phyloP scores from a whole-genome alignment of 2,113 vertebrate genomes.

The Leucopternis melanops region DNA sequence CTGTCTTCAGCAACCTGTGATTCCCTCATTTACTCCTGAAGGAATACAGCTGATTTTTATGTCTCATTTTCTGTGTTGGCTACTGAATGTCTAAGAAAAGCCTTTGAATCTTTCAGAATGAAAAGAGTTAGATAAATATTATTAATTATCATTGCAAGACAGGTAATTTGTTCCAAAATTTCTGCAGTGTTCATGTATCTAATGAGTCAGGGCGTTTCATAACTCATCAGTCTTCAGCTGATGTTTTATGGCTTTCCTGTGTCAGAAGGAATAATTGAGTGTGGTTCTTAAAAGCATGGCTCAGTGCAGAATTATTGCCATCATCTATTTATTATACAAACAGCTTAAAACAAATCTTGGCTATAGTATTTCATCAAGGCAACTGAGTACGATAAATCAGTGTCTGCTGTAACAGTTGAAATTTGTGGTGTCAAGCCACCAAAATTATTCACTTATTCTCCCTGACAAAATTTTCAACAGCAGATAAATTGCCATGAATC shows the following conservation, averaged over 20 bases:
- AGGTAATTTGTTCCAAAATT: conserved; percentile 10
- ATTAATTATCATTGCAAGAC: neutral
- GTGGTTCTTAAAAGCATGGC: neutral
- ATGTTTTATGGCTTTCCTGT: conserved; percentile 2
- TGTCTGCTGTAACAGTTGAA: neutral
- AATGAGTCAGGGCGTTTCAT: conserved; percentile 10
- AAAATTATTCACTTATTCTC: neutral
- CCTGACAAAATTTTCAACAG: neutral
- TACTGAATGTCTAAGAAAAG: neutral
- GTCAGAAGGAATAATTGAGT: neutral
- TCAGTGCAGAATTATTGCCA: neutral
- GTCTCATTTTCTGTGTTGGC: neutral
- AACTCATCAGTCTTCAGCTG: conserved; percentile 8
- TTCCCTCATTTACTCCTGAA: neutral
- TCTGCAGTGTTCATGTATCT: neutral
- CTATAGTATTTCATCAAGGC: neutral
- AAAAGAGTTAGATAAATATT: neutral
- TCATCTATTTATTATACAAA: neutral
- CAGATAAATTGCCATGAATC: neutral
- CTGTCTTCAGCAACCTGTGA: neutral
- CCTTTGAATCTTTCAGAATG: neutral
- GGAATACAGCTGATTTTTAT: neutral
- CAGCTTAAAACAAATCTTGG: neutral
- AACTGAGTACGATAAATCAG: neutral
- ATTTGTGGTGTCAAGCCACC: neutral